phyloP scores from a whole-genome alignment of 2,113 vertebrate species.

The Paraplagusia blochii region DNA sequence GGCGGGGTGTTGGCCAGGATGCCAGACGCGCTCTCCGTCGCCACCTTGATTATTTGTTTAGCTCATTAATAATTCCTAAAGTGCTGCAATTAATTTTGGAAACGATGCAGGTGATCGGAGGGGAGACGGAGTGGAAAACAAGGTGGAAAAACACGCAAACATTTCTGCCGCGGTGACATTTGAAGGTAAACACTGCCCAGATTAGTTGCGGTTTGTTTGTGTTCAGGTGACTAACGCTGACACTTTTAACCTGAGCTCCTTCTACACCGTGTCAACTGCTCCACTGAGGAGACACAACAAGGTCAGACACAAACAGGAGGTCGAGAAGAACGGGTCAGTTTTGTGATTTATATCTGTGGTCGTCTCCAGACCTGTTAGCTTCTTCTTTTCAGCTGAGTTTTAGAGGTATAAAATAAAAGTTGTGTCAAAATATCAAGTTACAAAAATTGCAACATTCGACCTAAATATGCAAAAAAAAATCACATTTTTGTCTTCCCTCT shows the following conservation, averaged over 20 bases:
- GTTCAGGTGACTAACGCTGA: constrained; percentile 54
- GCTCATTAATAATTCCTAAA: constrained; percentile 80
- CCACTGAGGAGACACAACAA: not conserved
- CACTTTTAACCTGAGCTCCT: constrained; percentile 29
- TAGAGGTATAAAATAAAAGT: too few species aligned
- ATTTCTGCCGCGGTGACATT: constrained; percentile 37
- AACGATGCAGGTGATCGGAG: constrained; percentile 68
- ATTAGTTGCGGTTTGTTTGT: constrained; percentile 65
- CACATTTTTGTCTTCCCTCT: too few species aligned
- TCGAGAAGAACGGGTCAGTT: not conserved
- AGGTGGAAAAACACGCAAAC: constrained; percentile 25
- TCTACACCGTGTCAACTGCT: constrained; percentile 53
- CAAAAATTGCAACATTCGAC: too few species aligned
- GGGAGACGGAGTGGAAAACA: constrained; percentile 7
- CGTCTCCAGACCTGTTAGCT: constrained; percentile 18
- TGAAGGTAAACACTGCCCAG: constrained; percentile 54
- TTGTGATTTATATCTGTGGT: not conserved
- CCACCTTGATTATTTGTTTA: constrained; percentile 80
- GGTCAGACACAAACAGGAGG: not conserved
- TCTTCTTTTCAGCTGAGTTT: constrained; percentile 2
- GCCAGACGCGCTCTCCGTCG: constrained; percentile 71
- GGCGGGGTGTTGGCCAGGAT: constrained; percentile 46
- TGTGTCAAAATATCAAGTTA: too few species aligned
- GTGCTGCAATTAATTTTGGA: constrained; percentile 70
- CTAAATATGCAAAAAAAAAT: too few species aligned